Evolutionary conservation across 2,113 vertebrate species (phyloP), one percentile per base, ranked within the genome.

Genomic region (Xenotilapia leptura): DNA sequence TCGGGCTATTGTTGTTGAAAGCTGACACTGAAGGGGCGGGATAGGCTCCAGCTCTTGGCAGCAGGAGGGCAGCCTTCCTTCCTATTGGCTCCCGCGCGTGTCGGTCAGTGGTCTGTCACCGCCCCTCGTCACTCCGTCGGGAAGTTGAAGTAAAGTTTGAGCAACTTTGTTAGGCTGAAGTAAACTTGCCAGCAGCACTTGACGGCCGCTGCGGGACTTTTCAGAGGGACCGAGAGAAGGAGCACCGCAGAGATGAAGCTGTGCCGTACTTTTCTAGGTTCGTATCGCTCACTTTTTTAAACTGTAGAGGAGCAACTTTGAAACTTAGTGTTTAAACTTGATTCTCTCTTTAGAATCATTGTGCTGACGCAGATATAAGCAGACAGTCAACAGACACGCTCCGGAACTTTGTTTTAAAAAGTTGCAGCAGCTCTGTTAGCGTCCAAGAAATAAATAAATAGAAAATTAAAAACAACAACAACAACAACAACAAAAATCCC

Each of bases 231-330:
- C 6, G 65, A 86, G 36, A 75, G 86, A 84, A 90, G 82, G 83
- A 90, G 80, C 87, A 93, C 84, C 86, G 96, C 96, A 93, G 96
- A 95, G 92, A 98, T 99, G 98, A 97, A 96, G 94, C 96, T 98
- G 96, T 99, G 98, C 84, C 96, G 96, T 95, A 96, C 94, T 86
- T 99, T 99, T 95, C 96, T 99, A 91, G 98, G 98, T 99, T 96
- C 91, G 98, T 98, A 96, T 82, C 83, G 17, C 45, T 90, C 10
- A 75, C 54, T 80, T 83, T 6, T 53, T 60, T 62, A 19, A 49
- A 38, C 70, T 83, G 17, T 13, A 38, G 15, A 11, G 21, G 15
- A 17, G n/a, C 4, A 82, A 83, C 83, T 83, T 73, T 17, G 5
- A 33, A 31, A 21, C 14, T 13, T 65, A 19, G 19, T 65, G 10